Evolutionary conservation across 2,113 vertebrate genomes (phyloP).

Genomic region (Urocolius indicus): DNA sequence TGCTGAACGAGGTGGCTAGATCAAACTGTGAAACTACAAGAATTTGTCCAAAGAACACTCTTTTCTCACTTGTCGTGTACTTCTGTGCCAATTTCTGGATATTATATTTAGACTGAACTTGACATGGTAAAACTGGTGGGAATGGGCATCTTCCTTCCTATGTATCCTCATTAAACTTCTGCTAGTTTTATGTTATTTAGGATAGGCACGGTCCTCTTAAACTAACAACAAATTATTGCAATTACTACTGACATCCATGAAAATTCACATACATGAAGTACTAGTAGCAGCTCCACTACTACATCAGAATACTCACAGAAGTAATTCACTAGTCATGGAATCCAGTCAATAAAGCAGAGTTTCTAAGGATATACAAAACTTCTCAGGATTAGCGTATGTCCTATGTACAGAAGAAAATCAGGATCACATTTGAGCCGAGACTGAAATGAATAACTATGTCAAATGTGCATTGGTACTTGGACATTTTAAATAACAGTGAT

Average conservation of each 20-base stretch:
- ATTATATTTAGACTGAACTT: neutral
- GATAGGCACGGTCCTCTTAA: neutral
- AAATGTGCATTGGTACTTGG: neutral
- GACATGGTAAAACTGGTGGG: neutral
- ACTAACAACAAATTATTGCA: neutral
- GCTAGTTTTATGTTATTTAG: neutral
- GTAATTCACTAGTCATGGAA: neutral
- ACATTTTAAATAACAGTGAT: neutral
- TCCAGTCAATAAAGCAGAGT: neutral
- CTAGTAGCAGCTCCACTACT: neutral
- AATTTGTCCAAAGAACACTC: neutral
- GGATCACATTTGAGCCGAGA: neutral
- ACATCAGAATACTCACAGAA: neutral
- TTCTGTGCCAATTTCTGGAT: neutral
- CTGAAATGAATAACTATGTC: neutral
- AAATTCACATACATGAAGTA: neutral
- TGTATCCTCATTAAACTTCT: neutral
- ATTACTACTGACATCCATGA: neutral
- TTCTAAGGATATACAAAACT: neutral
- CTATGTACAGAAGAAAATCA: neutral
- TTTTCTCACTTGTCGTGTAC: neutral
- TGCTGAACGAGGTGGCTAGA: neutral
- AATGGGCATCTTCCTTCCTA: neutral
- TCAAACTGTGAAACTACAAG: neutral
- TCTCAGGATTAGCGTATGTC: neutral